These are phyloP conservation scores for Helicoverpa armigera DNA, from an alignment of 1,140 invertebrate species.

Conservation along the genomic window DNA sequence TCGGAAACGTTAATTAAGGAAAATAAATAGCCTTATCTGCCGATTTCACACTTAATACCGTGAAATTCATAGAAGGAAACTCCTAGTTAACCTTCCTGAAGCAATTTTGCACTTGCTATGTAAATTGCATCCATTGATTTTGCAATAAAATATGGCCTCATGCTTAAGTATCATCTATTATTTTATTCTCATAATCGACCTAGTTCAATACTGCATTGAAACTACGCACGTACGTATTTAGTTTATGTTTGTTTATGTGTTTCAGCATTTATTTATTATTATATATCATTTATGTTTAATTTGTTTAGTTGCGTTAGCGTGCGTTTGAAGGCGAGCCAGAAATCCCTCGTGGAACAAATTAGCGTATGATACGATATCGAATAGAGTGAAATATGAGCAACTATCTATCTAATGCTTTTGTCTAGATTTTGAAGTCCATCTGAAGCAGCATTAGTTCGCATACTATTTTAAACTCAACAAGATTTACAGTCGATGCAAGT, in stretches of 20 bases:
- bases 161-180: too few species aligned
- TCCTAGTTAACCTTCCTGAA: neutral
- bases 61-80: neutral
- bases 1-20: conserved; percentile 4
- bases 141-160: neutral
- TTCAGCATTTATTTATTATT: conserved; percentile 20
- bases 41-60: conserved; percentile 20
- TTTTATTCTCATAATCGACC: neutral
- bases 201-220: neutral
- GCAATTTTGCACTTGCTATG: neutral
- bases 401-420: conserved; percentile 24
- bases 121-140: neutral
- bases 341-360: conserved; percentile 20
- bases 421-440: conserved; percentile 11
- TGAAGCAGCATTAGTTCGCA: conserved; percentile 10
- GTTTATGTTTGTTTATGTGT: conserved; percentile 10
- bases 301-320: neutral
- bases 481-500: neutral
- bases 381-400: neutral
- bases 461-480: neutral
- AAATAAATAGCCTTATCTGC: neutral
- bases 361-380: conserved; percentile 21
- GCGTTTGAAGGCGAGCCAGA: conserved; percentile 28
- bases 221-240: neutral
- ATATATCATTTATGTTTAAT: conserved; percentile 26